Conservation (phyloP, 1,140 invertebrate species). For the Caenorhabditis elegans region WBcel235 BX284605.5:7019501-7020000, state of each 20-base stretch:
- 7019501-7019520: neutral
- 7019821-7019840: neutral
- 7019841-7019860: constrained; percentile 20
- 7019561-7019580: neutral
- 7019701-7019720: neutral
- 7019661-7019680: neutral
- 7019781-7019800: constrained; percentile 13
- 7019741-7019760: constrained; percentile 2
- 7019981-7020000: too few species aligned
- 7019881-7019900: neutral
- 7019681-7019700: neutral
- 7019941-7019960: too few species aligned
- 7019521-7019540: neutral
- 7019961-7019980: too few species aligned
- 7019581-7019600: constrained; percentile 1
- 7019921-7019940: neutral
- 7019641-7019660: neutral
- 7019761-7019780: constrained; percentile 7
- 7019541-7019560: constrained; percentile 18
- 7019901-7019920: neutral
- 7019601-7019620: neutral
- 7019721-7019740: neutral
- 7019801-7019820: neutral
- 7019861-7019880: neutral
- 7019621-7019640: neutral